Conservation (phyloP, 30 jellyfish, hydroid and myxozoan species). For the Cassiopea xamachana region DNA sequence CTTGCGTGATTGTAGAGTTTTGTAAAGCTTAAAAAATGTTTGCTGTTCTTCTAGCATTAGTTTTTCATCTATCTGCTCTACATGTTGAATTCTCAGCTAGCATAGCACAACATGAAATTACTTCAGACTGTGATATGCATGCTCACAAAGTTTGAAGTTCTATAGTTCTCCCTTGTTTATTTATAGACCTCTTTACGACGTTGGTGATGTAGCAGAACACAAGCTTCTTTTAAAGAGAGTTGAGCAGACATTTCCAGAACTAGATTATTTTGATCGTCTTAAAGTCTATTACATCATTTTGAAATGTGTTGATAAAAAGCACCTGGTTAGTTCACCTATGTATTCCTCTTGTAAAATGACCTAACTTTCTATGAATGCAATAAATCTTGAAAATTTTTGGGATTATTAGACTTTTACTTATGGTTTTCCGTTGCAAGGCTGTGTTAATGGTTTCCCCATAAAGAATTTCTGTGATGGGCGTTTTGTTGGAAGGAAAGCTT, state of each 20-base stretch:
- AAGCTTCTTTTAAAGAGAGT: constrained; percentile 62
- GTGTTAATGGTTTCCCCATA: not conserved
- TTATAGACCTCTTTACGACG: constrained; percentile 71
- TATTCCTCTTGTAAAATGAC: too few species aligned
- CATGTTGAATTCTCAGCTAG: not conserved
- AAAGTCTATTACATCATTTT: constrained; percentile 64
- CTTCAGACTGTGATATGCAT: too few species aligned
- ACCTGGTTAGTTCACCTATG: constrained; percentile 54
- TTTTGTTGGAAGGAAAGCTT: too few species aligned
- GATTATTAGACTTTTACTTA: not conserved
- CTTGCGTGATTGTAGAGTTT: not conserved
- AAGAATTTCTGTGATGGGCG: too few species aligned
- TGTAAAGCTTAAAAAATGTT: not conserved
- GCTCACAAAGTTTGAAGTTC: too few species aligned
- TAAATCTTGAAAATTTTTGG: not conserved
- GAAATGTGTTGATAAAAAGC: constrained; percentile 78
- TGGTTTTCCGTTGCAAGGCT: not conserved
- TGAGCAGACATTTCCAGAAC: constrained; percentile 77
- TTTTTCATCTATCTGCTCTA: not conserved
- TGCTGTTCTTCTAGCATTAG: too few species aligned
- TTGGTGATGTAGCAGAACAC: constrained; percentile 91
- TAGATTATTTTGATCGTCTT: constrained; percentile 35
- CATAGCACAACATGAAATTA: too few species aligned
- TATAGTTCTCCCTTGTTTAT: too few species aligned
- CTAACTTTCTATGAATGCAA: too few species aligned